Percentiles rank a stretch among this genome's conserved stretches.
Conservation (phyloP, 1,140 invertebrate species). For the Delia radicum region DNA sequence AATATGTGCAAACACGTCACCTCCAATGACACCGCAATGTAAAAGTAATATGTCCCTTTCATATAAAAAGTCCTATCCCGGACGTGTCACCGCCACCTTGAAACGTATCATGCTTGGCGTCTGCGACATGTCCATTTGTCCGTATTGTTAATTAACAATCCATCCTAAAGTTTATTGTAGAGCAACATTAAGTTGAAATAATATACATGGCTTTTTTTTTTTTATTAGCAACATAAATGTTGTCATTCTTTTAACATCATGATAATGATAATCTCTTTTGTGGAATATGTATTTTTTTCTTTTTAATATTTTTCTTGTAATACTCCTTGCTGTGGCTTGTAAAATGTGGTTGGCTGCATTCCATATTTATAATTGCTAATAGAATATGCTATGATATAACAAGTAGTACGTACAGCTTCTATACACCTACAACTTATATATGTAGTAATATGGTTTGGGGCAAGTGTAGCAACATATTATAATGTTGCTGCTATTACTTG, state of each 20-base stretch:
- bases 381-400: slow-evolving; percentile 45
- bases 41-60: no score
- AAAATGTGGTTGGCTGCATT: slow-evolving; percentile 29
- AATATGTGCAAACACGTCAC: no score
- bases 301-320: slow-evolving; percentile 6
- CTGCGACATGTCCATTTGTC: no score
- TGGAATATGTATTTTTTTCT: neutral
- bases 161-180: no score
- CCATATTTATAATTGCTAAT: slow-evolving; percentile 56
- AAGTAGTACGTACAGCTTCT: neutral
- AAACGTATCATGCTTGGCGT: no score
- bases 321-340: neutral
- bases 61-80: no score
- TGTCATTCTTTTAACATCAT: slow-evolving; percentile 16
- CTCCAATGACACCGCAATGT: no score
- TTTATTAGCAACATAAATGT: slow-evolving; percentile 13
- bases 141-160: no score
- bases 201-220: no score
- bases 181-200: no score
- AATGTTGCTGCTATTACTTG: neutral
- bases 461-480: neutral
- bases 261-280: slow-evolving; percentile 5
- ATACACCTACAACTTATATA: neutral
- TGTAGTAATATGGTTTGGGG: neutral
- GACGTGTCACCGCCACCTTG: no score